Base-by-base conservation (phyloP, 2,113 vertebrate species). In the Puffinus mauretanicus region DNA sequence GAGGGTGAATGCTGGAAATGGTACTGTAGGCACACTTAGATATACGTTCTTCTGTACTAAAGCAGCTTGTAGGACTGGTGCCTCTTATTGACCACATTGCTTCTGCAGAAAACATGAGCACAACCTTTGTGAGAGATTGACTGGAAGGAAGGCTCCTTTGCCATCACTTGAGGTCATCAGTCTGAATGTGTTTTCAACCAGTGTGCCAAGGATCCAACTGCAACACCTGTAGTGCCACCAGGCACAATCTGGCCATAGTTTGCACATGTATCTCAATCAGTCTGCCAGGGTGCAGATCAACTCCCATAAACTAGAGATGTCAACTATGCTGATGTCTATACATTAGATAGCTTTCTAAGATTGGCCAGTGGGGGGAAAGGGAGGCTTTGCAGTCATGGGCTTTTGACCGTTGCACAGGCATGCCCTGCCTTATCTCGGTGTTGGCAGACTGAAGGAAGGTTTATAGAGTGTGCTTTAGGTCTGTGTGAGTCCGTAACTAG, bases 21-120 rank as follows among this genome's bases (percentile, higher is more conserved):
- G 14, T 44, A 11, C 46, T 36, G 8, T 27, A 34, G 38, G 27
- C 19, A 42, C 27, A 25, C n/a, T 54, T 13, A 10, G 24, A 40
- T 19, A 3, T 1, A 42, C 1, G 2, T 40, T 25, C 30, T 27
- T 60, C 66, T 2, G 1, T 20, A 15, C 1, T 7, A 36, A 77
- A 65, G 36, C 46, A 57, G 10, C 13, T 75, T 38, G 8, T 9
- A 57, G 52, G 17, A 12, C 46, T n/a, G 24, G 7, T 54, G 58
- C 40, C 36, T 80, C 46, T 51, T 71, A 13, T 3, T 40, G 62
- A 49, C 62, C 21, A 10, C 6, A 2, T 4, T 16, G 30, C 10
- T 61, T 22, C 57, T 57, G 30, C 22, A 32, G 18, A 64, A 58
- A 79, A 46, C 0, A 0, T 4, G 8, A 65, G 57, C 26, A 10